Evolutionary conservation across 2,888 invertebrate genomes (phyloP), one percentile per base, ranked within the genome.

Genomic region (Philopedon plagiatum): DNA sequence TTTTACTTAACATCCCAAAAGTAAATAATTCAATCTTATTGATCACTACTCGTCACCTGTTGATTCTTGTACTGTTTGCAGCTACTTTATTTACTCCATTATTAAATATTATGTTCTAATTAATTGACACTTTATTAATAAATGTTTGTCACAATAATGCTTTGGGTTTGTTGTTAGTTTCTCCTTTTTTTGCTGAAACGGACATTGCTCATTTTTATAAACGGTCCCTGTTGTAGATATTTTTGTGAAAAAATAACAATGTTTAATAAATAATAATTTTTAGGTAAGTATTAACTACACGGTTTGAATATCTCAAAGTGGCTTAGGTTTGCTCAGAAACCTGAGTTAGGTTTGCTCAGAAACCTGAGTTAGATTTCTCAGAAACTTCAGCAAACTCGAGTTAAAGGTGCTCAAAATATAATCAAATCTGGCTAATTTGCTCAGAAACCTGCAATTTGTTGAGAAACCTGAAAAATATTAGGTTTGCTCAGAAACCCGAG

Each of bases 141-240:
- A 85, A 86, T 85, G 85, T 85, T 85, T 85, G 85, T 85, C 85
- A 85, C 63, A 62, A 85, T 85, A 85, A 85, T 85, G 85, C 85
- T 85, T 85, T 84, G 85, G 86, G 85, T 85, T 85, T 85, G 84
- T 84, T 85, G 85, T 85, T 72, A 84, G 84, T 84, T 82, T 82
- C 83, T 83, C 83, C 83, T 83, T 79, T 82, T 81, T 67, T 44
- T 68, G 57, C 29, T 63, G 21, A 56, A 21, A 21, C 13, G 73
- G 75, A 73, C 77, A 75, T 74, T 79, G 80, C 77, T 79, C 79
- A 79, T 79, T 80, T 80, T 78, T 54, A 26, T 13, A 11, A 5
- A 15, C 41, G 18, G 41, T 15, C 5, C 4, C 13, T 39, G 4
- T 39, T 39, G 15, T 9, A 37, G 4, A n/a, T 9, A 4, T 37